A percentile compares a stretch with the other conserved stretches of the same genome.
Evolutionary conservation across 1,140 invertebrate genomes (phyloP).

Genomic region (Melitaea cinxia): DNA sequence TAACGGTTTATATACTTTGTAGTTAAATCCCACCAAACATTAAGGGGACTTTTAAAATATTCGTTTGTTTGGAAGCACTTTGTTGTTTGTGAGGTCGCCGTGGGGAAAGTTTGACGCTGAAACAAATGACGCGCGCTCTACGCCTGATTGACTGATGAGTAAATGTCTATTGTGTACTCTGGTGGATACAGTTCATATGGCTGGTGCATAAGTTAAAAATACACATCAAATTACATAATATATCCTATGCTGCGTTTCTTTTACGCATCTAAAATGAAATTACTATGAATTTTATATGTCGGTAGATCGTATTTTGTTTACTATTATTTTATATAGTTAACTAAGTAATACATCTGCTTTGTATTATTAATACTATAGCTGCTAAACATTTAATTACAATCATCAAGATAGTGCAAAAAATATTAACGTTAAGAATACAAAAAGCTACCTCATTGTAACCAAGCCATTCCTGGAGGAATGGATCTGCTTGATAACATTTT

Average conservation of each 20-base stretch:
- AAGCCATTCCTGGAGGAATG: slow-evolving; percentile 25
- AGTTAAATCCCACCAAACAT: background rate
- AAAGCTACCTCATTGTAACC: background rate
- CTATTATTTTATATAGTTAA: too few species aligned
- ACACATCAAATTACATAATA: background rate
- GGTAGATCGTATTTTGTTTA: too few species aligned
- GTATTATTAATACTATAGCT: background rate
- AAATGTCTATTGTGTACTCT: background rate
- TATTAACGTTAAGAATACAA: background rate
- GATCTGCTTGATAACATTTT: slow-evolving; percentile 55
- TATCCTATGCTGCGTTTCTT: too few species aligned
- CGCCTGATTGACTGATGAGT: slow-evolving; percentile 14
- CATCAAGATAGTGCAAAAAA: background rate
- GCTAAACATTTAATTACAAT: too few species aligned
- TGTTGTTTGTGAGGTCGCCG: slow-evolving; percentile 17
- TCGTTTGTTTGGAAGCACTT: slow-evolving; percentile 22
- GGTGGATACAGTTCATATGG: background rate
- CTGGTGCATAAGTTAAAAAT: background rate
- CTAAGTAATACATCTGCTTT: too few species aligned
- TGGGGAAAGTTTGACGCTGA: slow-evolving; percentile 13
- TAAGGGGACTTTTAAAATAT: slow-evolving; percentile 23
- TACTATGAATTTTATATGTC: too few species aligned
- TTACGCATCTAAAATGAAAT: too few species aligned
- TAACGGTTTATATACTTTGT: background rate
- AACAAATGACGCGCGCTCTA: slow-evolving; percentile 10